Evolutionary conservation across 2,888 invertebrate genomes (phyloP).

Genomic region (Osmoderma eremita): DNA sequence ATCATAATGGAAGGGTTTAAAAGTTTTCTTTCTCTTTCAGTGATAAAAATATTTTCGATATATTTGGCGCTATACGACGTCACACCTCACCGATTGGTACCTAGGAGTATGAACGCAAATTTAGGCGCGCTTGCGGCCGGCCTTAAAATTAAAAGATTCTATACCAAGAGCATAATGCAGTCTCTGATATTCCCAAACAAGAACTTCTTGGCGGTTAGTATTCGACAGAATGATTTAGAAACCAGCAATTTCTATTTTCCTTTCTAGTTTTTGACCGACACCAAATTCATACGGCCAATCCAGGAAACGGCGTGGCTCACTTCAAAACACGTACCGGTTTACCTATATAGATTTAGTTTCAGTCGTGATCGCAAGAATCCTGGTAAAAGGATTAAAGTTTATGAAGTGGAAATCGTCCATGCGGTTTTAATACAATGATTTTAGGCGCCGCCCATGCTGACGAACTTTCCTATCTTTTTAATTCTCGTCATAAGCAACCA

Average conservation of each 20-base stretch:
- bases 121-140: conserved; percentile 35
- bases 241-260: conserved; percentile 26
- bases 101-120: conserved; percentile 50
- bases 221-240: background rate
- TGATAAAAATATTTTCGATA: conserved; percentile 60
- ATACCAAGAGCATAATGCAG: conserved; percentile 44
- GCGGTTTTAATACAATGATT: no score
- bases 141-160: conserved; percentile 44
- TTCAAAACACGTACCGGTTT: conserved; percentile 42
- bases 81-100: conserved; percentile 62
- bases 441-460: conserved; percentile 49
- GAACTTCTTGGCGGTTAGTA: conserved; percentile 35
- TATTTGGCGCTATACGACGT: conserved; percentile 63
- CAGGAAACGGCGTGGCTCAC: conserved; percentile 43
- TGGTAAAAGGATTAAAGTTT: no score
- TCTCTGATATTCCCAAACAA: conserved; percentile 41
- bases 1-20: no score
- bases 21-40: conserved; percentile 55
- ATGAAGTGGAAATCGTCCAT: no score
- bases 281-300: conserved; percentile 47
- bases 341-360: conserved; percentile 49
- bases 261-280: conserved; percentile 47
- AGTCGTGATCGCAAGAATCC: conserved; percentile 29
- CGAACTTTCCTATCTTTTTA: conserved; percentile 50
- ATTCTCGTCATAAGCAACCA: conserved; percentile 51